Conservation (phyloP, 2,888 invertebrate genomes). For the Clusia tigrina region DNA sequence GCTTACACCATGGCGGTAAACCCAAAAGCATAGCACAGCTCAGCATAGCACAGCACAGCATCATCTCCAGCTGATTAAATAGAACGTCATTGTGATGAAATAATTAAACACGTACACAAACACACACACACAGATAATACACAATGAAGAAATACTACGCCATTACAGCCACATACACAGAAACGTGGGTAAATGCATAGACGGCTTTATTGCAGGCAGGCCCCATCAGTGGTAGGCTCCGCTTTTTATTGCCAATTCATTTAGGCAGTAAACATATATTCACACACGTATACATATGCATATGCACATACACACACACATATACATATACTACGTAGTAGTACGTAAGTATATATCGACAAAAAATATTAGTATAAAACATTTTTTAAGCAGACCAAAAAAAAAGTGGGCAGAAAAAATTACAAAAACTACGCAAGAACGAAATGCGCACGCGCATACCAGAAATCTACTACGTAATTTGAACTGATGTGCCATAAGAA, state of each 20-base stretch:
- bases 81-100: slow-evolving; percentile 19
- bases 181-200: background rate
- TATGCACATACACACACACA: background rate
- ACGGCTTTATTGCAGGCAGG: background rate
- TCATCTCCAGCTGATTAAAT: slow-evolving; percentile 22
- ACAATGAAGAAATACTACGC: no score
- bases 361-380: no score
- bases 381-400: slow-evolving; percentile 1
- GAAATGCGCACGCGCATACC: slow-evolving; percentile 25
- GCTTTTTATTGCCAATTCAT: slow-evolving; percentile 12
- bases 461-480: slow-evolving; percentile 5
- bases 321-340: background rate
- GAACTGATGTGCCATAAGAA: background rate
- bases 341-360: background rate
- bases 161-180: slow-evolving; percentile 7
- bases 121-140: slow-evolving; percentile 7
- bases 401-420: background rate
- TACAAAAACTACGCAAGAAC: slow-evolving; percentile 31
- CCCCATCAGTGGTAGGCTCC: background rate
- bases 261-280: background rate
- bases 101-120: slow-evolving; percentile 7
- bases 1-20: background rate
- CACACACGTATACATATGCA: background rate
- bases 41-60: background rate
- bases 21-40: no score